Base-by-base conservation (phyloP, 2,797 vertebrate genomes). In the Crax fasciolata region DNA sequence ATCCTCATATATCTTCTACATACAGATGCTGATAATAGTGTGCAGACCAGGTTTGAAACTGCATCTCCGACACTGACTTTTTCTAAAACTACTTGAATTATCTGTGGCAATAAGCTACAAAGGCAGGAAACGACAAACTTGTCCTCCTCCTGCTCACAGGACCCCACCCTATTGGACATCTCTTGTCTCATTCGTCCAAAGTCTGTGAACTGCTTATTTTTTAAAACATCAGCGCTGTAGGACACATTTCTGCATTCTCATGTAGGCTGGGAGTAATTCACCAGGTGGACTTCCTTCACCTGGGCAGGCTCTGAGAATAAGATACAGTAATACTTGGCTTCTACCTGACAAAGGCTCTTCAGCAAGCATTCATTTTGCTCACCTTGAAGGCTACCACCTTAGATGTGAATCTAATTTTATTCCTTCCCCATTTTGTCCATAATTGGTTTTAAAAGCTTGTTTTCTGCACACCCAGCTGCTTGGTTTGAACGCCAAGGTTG, bases 311-410 rank as follows among this genome's bases (percentile, higher is more conserved):
- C 55, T 80, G 48, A 20, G 41, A 82, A 70, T 11, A 9, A 25
- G 32, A 73, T 8, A 4, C 9, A 87, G 77, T 52, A 55, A 46
- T 55, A 78, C 39, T 87, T 91, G 70, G 61, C 46, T 77, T 71
- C 58, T 72, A 70, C 67, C 54, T 89, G 62, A 97, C 92, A 96
- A 96, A 90, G 84, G 59, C 63, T 93, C 80, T 93, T 74, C 88
- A 67, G 67, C 43, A 78, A 74, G 70, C 80, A 79, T 83, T 77
- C 89, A 44, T 83, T 91, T 80, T 94, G 82, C 88, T 97, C 94
- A 97, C 95, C 94, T 95, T 96, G 93, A 95, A 94, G 81, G 41
- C 75, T 89, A 90, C 67, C 79, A 91, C 81, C 80, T 94, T 55
- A 85, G 63, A 88, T 38, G 49, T 62, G 46, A 81, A 70, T 83